Conservation (phyloP, 2,797 vertebrate species). For the Brachyalestes nurse region DNA sequence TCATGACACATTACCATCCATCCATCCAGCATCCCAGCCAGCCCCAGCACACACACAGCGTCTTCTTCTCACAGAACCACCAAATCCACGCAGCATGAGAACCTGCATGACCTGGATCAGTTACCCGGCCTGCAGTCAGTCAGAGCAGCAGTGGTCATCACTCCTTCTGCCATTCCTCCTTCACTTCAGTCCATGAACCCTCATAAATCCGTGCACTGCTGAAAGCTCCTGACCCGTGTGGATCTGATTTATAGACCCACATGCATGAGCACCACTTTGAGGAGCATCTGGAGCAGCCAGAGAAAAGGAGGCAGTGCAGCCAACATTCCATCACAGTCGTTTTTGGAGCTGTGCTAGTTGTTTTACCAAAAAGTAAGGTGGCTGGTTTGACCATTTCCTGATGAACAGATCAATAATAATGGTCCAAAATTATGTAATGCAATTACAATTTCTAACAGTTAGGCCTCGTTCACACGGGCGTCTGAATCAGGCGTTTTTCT, state of each 20-base stretch:
- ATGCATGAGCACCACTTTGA: conserved; percentile 52
- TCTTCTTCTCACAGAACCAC: not conserved
- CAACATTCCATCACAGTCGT: conserved; percentile 72
- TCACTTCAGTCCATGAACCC: conserved; percentile 1
- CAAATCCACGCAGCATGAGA: conserved; percentile 28
- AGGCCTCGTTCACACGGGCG: too few species aligned
- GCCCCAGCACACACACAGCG: not conserved
- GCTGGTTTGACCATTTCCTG: too few species aligned
- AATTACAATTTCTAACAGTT: too few species aligned
- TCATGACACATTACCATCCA: conserved; percentile 14
- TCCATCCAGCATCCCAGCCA: not conserved
- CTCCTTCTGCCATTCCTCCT: conserved; percentile 30
- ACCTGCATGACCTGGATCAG: conserved; percentile 18
- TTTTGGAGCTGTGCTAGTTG: not conserved
- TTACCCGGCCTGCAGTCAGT: conserved; percentile 50
- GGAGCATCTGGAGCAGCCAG: conserved; percentile 69
- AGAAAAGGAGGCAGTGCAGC: conserved; percentile 67
- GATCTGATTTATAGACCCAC: conserved; percentile 55
- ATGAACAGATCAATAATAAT: too few species aligned
- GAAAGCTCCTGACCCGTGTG: conserved; percentile 57
- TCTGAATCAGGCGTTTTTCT: too few species aligned
- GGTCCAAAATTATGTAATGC: too few species aligned
- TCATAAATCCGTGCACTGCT: conserved; percentile 35
- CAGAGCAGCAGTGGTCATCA: conserved; percentile 38
- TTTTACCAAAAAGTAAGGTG: not conserved